Base-by-base conservation (phyloP, 2,113 vertebrate genomes). In the Balaeniceps rex region DNA sequence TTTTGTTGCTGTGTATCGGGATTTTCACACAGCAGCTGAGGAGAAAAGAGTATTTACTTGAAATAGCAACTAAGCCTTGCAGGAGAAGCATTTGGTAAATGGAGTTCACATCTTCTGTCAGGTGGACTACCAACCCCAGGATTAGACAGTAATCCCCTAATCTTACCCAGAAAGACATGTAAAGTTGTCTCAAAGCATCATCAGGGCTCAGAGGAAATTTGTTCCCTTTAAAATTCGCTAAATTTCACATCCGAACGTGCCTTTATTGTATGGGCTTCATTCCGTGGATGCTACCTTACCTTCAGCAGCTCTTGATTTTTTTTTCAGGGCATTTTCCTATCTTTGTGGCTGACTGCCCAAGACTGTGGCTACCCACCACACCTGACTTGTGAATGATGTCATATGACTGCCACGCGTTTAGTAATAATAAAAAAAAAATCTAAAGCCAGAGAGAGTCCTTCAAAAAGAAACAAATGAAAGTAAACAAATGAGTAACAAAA, bases 391-490 rank as follows among this genome's bases (percentile, higher is more conserved):
- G 19, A 49, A 34, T 22, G 42, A 22, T 29, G 44, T 11, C 63
- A 6, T 34, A 7, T 17, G 19, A 28, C 23, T 0, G 0, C 18
- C 44, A 40, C 0, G 1, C 24, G 11, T 49, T 78, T 51, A 51
- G 23, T 23, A 33, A n/a, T 28, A 24, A 49, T 28, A 14, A 61
- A 17, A 38, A 44, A 17, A 44, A 44, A 31, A 64, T 18, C 46
- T 42, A 44, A 72, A 66, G 1, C 15, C 14, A 28, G 40, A 55
- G 68, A 23, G 7, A 38, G 36, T 23, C 44, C 40, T 54, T 79
- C 18, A 42, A 19, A 58, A 76, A 25, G 25, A 36, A 54, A 36
- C 9, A 57, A 42, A 26, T 28, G 25, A 19, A 60, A 79, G 19
- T 34, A 26, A 55, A 44, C 19, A 21, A 38, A 25, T 8, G 21